phyloP scores from a whole-genome alignment of 2,888 invertebrate species.

The Amphipyra berbera region DNA sequence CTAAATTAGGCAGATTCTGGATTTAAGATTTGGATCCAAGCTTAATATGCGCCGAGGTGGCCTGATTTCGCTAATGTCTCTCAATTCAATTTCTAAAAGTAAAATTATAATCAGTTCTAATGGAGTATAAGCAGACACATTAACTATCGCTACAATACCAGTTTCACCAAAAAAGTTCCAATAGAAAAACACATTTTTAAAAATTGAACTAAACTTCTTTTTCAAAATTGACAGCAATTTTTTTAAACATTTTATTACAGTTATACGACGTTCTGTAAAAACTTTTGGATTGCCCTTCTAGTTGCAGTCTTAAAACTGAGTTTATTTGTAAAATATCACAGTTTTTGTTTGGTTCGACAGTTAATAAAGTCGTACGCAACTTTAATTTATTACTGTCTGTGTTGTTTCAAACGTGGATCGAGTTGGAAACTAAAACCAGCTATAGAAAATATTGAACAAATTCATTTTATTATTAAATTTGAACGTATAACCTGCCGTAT shows the following conservation, averaged over 20 bases:
- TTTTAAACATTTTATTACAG: background rate
- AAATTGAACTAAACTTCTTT: background rate
- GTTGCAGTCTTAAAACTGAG: no score
- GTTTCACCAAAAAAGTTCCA: no score
- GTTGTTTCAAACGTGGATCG: constrained; percentile 23
- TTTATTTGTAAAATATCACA: constrained; percentile 14
- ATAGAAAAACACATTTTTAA: no score
- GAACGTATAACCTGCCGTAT: no score
- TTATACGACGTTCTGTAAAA: background rate
- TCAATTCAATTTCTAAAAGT: no score
- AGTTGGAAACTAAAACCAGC: constrained; percentile 13
- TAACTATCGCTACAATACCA: no score
- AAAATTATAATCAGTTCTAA: no score
- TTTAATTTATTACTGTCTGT: constrained; percentile 3
- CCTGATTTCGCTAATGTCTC: background rate
- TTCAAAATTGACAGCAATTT: background rate
- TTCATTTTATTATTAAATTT: no score
- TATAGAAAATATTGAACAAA: no score
- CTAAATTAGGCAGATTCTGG: background rate
- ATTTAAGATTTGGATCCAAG: background rate
- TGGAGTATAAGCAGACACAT: no score
- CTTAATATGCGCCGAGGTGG: background rate
- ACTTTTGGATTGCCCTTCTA: background rate
- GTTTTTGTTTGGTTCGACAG: constrained; percentile 5
- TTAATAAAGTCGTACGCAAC: constrained; percentile 11